These are phyloP conservation scores for Hemaris fuciformis DNA, from an alignment of 2,888 invertebrate genomes.

Conservation along the genomic window DNA sequence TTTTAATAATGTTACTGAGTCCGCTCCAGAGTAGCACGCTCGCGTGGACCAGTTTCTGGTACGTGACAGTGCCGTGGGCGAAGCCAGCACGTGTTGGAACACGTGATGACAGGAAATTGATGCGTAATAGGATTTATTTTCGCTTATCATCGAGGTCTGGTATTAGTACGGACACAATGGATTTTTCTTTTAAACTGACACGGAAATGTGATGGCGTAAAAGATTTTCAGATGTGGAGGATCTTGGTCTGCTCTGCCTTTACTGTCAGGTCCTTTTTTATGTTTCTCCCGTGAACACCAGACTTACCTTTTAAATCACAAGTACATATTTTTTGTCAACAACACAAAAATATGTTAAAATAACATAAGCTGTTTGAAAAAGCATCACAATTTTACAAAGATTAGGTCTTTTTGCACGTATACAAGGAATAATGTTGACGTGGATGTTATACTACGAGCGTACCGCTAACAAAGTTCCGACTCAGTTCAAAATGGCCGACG, in stretches of 20 bases:
- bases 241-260: neutral
- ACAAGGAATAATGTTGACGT: neutral
- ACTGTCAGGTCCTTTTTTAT: neutral
- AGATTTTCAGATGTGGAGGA: too few relatives aligned
- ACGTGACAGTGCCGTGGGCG: neutral
- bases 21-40: too few relatives aligned
- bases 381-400: neutral
- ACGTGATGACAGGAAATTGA: neutral
- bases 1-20: too few relatives aligned
- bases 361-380: too few relatives aligned
- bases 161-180: too few relatives aligned
- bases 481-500: constrained; percentile 19
- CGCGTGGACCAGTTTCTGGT: neutral
- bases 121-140: neutral
- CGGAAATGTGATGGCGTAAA: too few relatives aligned
- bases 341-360: too few relatives aligned
- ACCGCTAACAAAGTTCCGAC: constrained; percentile 23
- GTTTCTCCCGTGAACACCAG: too few relatives aligned
- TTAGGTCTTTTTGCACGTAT: neutral
- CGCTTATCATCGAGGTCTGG: neutral
- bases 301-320: neutral
- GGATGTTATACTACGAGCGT: neutral
- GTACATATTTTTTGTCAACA: too few relatives aligned
- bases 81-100: neutral
- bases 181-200: neutral